Evolutionary conservation across 2,797 vertebrate species (phyloP).

Genomic region (Limosa lapponica): DNA sequence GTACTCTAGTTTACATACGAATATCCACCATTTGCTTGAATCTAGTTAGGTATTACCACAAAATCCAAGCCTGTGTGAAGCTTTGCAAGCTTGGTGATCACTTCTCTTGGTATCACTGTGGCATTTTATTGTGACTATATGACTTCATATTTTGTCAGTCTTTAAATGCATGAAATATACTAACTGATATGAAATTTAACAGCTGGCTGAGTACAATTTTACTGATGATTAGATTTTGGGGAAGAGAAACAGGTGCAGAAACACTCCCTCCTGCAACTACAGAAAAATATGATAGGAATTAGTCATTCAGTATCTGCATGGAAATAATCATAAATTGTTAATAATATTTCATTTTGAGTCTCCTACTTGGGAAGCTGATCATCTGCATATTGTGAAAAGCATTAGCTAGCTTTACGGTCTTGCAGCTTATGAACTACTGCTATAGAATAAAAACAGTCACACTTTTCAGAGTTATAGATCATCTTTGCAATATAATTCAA

Average conservation of each 20-base stretch:
- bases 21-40: background rate
- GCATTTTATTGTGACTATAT: background rate
- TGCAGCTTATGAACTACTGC: background rate
- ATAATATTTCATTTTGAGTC: constrained; percentile 11
- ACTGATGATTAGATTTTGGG: constrained; percentile 31
- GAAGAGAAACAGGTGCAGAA: constrained; percentile 49
- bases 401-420: background rate
- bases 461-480: background rate
- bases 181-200: constrained; percentile 26
- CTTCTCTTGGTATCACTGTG: background rate
- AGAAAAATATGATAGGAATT: constrained; percentile 32
- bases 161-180: background rate
- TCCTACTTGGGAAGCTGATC: background rate
- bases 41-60: background rate
- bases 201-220: background rate
- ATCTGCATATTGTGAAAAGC: constrained; percentile 16
- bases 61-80: background rate
- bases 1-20: background rate
- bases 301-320: constrained; percentile 14
- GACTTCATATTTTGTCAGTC: constrained; percentile 1
- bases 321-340: constrained; percentile 43
- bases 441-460: background rate
- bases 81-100: background rate
- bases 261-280: constrained; percentile 15
- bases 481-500: background rate